phyloP scores from a whole-genome alignment of 2,888 invertebrate genomes.

The Drosophila ochracea region DNA sequence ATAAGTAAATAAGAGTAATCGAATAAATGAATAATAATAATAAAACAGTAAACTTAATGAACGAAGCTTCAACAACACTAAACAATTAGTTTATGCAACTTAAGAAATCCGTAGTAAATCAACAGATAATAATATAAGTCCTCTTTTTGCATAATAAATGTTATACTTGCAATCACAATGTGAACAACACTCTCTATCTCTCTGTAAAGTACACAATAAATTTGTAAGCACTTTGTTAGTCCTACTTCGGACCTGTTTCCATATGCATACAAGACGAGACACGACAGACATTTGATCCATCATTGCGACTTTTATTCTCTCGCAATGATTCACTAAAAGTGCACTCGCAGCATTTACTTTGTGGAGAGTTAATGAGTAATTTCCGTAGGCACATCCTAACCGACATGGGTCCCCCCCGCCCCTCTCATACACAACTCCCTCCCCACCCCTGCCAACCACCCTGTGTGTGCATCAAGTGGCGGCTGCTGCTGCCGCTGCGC shows the following conservation, averaged over 20 bases:
- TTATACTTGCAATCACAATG: conserved; percentile 13
- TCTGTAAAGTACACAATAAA: conserved; percentile 11
- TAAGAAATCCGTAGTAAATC: background rate
- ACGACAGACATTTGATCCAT: conserved; percentile 62
- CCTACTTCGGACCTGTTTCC: background rate
- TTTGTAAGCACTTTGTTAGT: conserved; percentile 15
- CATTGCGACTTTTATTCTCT: conserved; percentile 15
- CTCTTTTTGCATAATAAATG: background rate
- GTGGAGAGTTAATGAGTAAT: conserved; percentile 73
- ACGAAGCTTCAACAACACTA: background rate
- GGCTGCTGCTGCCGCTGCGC: conserved; percentile 55
- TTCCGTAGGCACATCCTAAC: conserved; percentile 67
- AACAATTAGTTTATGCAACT: background rate
- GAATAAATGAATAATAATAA: background rate
- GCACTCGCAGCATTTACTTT: conserved; percentile 26
- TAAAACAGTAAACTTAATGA: background rate
- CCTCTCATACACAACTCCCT: background rate
- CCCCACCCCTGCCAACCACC: background rate
- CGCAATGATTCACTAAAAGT: conserved; percentile 42
- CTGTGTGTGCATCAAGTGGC: conserved; percentile 67
- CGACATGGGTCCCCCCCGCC: conserved; percentile 9
- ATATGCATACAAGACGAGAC: conserved; percentile 39
- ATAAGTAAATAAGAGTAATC: background rate
- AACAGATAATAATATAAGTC: background rate
- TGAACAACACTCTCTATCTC: conserved; percentile 23